Conservation (phyloP, 2,113 vertebrate species). For the Gallinago paraguaiae region DNA sequence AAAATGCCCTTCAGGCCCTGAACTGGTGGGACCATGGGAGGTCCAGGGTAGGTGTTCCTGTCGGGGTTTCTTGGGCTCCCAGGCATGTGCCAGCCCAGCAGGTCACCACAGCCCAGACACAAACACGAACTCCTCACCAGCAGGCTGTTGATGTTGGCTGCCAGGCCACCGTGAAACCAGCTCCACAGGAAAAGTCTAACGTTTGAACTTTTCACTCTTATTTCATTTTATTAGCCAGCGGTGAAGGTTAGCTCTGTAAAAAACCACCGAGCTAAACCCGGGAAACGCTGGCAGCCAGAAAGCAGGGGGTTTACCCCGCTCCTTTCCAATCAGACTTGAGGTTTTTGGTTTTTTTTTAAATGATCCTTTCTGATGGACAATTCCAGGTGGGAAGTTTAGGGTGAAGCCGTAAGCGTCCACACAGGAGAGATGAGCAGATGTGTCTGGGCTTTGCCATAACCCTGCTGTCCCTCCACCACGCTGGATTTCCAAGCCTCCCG, state of each 20-base stretch:
- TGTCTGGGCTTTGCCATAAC: constrained; percentile 1
- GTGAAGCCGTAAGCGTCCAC: background rate
- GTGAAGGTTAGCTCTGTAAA: constrained; percentile 62
- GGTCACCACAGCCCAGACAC: constrained; percentile 79
- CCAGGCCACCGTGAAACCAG: constrained; percentile 51
- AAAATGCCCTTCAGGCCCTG: background rate
- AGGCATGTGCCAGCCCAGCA: constrained; percentile 64
- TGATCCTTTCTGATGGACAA: background rate
- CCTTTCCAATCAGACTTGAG: background rate
- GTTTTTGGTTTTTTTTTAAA: background rate
- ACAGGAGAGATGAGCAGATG: background rate
- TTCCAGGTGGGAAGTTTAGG: background rate
- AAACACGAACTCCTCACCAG: constrained; percentile 64
- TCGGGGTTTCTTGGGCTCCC: constrained; percentile 2
- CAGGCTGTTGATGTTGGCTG: constrained; percentile 75
- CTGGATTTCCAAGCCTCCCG: background rate
- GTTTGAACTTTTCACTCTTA: constrained; percentile 84
- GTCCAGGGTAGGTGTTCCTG: background rate
- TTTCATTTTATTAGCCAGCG: constrained; percentile 69
- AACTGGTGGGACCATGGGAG: background rate
- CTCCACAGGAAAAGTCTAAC: constrained; percentile 80
- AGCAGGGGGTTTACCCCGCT: background rate
- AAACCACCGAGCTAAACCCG: constrained; percentile 37
- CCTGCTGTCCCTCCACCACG: background rate
- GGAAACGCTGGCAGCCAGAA: background rate